Evolutionary conservation across 2,113 vertebrate species (phyloP).

Genomic region (Arenaria interpres): DNA sequence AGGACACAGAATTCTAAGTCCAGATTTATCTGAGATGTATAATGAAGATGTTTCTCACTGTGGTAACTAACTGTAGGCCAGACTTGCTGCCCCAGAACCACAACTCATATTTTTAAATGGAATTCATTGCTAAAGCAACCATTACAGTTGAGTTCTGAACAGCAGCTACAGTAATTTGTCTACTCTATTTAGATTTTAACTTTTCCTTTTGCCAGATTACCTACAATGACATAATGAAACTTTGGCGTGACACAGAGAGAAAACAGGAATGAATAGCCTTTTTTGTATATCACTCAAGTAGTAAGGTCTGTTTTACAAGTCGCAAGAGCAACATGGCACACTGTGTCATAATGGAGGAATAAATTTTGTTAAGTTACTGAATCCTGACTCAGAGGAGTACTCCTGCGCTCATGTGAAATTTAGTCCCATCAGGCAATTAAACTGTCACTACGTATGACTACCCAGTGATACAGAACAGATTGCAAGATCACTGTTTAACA

Average conservation of each 20-base stretch:
- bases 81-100: neutral
- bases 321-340: neutral
- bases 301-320: neutral
- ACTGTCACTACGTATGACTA: neutral
- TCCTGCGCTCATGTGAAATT: neutral
- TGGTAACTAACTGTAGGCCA: neutral
- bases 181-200: neutral
- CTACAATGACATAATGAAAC: neutral
- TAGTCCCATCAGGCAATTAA: neutral
- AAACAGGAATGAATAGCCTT: neutral
- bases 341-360: neutral
- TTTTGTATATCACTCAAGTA: neutral
- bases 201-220: neutral
- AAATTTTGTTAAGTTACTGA: neutral
- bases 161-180: neutral
- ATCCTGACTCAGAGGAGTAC: neutral
- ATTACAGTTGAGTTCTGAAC: neutral
- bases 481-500: neutral
- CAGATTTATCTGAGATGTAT: neutral
- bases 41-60: conserved; percentile 7
- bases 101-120: neutral
- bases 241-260: neutral
- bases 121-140: neutral
- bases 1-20: neutral
- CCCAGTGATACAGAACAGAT: neutral